These are phyloP conservation scores for Nebria salina DNA, from an alignment of 2,888 invertebrate species.

Conservation along the genomic window DNA sequence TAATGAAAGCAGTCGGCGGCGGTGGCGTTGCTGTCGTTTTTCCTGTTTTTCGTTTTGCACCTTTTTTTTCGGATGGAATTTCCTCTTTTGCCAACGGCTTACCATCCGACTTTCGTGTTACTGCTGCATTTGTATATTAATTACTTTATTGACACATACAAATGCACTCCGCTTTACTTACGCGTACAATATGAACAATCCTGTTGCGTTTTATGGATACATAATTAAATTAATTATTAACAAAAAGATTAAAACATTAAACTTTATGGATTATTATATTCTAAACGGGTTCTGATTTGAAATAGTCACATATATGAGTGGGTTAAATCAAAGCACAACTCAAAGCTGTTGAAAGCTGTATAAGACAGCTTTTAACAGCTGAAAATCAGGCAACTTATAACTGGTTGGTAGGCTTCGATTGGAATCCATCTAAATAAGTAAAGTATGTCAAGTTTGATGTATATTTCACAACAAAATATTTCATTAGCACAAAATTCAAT, in stretches of 20 bases:
- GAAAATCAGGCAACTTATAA: too few species aligned
- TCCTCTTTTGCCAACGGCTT: not conserved
- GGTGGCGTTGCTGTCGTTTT: not conserved
- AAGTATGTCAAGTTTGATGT: not conserved
- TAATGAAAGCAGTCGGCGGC: constrained; percentile 16
- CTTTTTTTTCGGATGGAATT: not conserved
- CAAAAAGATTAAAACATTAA: too few species aligned
- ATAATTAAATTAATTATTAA: not conserved
- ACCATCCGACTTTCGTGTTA: not conserved
- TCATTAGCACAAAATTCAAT: not conserved
- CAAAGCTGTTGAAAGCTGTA: too few species aligned
- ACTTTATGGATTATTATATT: too few species aligned
- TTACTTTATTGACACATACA: not conserved
- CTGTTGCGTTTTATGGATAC: not conserved
- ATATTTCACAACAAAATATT: not conserved
- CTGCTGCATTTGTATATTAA: too few species aligned
- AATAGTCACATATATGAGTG: too few species aligned
- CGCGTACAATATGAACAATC: not conserved
- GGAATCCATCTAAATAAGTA: not conserved
- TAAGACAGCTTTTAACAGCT: too few species aligned
- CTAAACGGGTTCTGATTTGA: too few species aligned
- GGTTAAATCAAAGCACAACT: too few species aligned
- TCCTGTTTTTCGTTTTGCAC: not conserved
- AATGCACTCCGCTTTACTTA: not conserved
- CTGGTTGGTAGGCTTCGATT: too few species aligned